phyloP scores from a whole-genome alignment of 2,113 vertebrate species.

The Grus americana region DNA sequence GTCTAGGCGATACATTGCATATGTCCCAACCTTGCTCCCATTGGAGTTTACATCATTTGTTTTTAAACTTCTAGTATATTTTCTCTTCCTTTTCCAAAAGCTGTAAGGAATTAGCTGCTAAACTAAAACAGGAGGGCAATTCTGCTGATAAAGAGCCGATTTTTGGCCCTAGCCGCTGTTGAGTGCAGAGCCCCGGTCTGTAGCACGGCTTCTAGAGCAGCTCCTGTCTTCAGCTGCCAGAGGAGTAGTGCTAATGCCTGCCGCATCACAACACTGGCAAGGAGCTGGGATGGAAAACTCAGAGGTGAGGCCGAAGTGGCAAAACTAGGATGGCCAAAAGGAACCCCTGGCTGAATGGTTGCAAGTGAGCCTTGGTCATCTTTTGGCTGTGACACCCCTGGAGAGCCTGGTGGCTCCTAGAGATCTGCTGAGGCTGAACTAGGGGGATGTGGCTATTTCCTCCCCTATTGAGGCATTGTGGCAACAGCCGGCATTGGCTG shows the following conservation, averaged over 20 bases:
- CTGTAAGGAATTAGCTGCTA: conserved; percentile 66
- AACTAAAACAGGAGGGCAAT: conserved; percentile 55
- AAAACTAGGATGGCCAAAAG: not conserved
- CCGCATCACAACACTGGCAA: rapidly evolving
- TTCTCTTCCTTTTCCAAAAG: conserved; percentile 58
- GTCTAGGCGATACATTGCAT: conserved; percentile 54
- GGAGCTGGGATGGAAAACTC: not conserved
- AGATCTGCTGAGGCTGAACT: not conserved
- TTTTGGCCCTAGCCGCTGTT: not conserved
- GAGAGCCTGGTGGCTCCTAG: not conserved
- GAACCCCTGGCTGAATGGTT: not conserved
- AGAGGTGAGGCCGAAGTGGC: not conserved
- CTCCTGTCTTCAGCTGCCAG: not conserved
- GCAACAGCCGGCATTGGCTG: not conserved
- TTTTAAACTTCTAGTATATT: conserved; percentile 69
- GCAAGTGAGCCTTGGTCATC: not conserved
- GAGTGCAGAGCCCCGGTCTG: not conserved
- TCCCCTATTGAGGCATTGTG: rapidly evolving
- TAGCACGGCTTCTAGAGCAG: not conserved
- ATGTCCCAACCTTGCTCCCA: conserved; percentile 59
- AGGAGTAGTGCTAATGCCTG: not conserved
- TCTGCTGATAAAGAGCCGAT: conserved; percentile 39
- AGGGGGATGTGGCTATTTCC: not conserved
- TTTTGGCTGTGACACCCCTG: not conserved
- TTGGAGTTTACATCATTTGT: conserved; percentile 78